Conservation (phyloP, 2,888 invertebrate genomes). For the Imbricaverruca yamaguchii region DNA sequence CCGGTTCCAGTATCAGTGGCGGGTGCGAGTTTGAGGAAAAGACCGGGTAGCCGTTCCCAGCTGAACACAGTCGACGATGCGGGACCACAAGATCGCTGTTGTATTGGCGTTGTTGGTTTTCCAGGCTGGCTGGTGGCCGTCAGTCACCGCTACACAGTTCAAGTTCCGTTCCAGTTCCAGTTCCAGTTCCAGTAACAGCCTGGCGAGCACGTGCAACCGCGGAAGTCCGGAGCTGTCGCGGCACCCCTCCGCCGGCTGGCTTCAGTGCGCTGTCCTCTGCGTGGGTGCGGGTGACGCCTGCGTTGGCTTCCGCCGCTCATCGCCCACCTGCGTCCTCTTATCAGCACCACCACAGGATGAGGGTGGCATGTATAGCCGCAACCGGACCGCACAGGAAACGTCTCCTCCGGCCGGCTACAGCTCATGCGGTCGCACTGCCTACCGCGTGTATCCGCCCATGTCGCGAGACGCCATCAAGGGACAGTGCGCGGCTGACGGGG, state of each 20-base stretch:
- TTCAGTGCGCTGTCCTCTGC: neutral
- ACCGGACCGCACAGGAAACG: neutral
- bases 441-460: neutral
- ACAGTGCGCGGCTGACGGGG: neutral
- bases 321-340: neutral
- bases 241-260: neutral
- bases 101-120: too few relatives aligned
- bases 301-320: neutral
- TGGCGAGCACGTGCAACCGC: too few relatives aligned
- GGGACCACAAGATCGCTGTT: too few relatives aligned
- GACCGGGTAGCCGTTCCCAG: too few relatives aligned
- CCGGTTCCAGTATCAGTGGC: too few relatives aligned
- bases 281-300: neutral
- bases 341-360: neutral
- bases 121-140: too few relatives aligned
- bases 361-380: neutral
- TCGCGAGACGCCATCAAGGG: neutral
- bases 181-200: neutral
- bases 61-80: too few relatives aligned
- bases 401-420: neutral
- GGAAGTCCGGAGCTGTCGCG: neutral
- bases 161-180: too few relatives aligned
- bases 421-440: neutral
- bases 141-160: neutral
- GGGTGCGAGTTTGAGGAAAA: too few relatives aligned